Evolutionary conservation across 35 echinoderm and acorn worm species (phyloP).

Genomic region (Stichopus chloronotus): DNA sequence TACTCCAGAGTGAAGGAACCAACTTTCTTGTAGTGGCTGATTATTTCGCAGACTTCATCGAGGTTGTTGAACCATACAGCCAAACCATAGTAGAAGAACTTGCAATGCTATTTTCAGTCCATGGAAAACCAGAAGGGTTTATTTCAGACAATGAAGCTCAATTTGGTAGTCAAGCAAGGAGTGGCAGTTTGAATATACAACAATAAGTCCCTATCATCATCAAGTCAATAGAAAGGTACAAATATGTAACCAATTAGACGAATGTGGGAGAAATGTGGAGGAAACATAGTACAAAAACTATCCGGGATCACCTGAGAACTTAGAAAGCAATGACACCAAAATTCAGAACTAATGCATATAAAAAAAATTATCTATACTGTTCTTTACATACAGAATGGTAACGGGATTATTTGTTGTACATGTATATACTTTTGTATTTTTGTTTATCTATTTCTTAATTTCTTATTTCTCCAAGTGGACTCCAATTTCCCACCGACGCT

Average conservation of each 20-base stretch:
- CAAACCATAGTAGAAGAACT: constrained; percentile 19
- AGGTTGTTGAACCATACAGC: constrained; percentile 29
- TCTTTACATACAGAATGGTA: too few relatives aligned
- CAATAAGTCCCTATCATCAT: constrained; percentile 42
- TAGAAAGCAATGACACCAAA: too few relatives aligned
- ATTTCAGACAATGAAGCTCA: constrained; percentile 51
- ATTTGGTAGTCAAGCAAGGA: constrained; percentile 33
- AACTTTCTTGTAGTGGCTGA: constrained; percentile 39
- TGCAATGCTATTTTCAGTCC: constrained; percentile 45
- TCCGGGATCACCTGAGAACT: too few relatives aligned
- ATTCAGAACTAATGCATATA: too few relatives aligned
- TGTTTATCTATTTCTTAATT: too few relatives aligned
- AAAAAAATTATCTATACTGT: too few relatives aligned
- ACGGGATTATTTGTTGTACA: too few relatives aligned
- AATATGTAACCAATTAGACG: constrained; percentile 40
- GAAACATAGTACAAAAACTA: not conserved
- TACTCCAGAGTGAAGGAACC: constrained; percentile 17
- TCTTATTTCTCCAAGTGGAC: too few relatives aligned
- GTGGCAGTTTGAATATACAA: constrained; percentile 51
- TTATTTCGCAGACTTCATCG: constrained; percentile 51
- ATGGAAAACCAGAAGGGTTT: constrained; percentile 46
- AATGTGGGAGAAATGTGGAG: constrained; percentile 54
- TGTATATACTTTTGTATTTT: too few relatives aligned
- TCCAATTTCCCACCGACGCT: too few relatives aligned
- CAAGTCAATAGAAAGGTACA: constrained; percentile 51